These are phyloP conservation scores for Griposia aprilina DNA, from an alignment of 2,888 invertebrate genomes.

Conservation along the genomic window DNA sequence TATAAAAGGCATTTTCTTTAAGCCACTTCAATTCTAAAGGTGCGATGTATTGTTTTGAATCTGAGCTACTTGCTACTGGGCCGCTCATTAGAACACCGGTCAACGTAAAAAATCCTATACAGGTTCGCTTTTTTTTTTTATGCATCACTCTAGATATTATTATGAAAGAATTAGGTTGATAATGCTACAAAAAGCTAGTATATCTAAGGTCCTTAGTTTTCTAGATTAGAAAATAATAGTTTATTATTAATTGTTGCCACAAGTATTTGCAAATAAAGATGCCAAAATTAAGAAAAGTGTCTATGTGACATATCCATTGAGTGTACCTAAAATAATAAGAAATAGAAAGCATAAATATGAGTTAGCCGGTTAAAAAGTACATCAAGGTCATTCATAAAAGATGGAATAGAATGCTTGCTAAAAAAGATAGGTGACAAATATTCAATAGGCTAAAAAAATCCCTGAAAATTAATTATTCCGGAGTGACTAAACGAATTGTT, in stretches of 20 bases:
- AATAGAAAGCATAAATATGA: background rate
- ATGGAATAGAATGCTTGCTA: background rate
- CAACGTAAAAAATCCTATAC: no score
- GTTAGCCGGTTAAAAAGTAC: background rate
- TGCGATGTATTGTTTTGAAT: no score
- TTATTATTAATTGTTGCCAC: background rate
- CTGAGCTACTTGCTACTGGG: no score
- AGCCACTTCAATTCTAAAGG: no score
- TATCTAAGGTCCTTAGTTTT: background rate
- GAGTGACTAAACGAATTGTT: slow-evolving; percentile 46
- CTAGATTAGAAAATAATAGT: background rate
- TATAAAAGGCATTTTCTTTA: no score
- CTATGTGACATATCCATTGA: background rate
- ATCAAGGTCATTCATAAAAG: background rate
- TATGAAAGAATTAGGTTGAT: background rate
- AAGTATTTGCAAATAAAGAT: background rate
- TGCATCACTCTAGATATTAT: background rate
- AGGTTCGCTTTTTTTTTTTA: no score
- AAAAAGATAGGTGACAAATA: slow-evolving; percentile 17
- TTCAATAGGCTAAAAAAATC: slow-evolving; percentile 24
- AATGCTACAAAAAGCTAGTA: background rate
- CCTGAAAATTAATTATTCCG: slow-evolving; percentile 45
- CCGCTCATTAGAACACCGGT: no score
- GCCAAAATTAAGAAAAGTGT: background rate
- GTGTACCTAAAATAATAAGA: background rate